Base-by-base conservation (phyloP, 2,888 invertebrate genomes). In the Drosophila monieri region DNA sequence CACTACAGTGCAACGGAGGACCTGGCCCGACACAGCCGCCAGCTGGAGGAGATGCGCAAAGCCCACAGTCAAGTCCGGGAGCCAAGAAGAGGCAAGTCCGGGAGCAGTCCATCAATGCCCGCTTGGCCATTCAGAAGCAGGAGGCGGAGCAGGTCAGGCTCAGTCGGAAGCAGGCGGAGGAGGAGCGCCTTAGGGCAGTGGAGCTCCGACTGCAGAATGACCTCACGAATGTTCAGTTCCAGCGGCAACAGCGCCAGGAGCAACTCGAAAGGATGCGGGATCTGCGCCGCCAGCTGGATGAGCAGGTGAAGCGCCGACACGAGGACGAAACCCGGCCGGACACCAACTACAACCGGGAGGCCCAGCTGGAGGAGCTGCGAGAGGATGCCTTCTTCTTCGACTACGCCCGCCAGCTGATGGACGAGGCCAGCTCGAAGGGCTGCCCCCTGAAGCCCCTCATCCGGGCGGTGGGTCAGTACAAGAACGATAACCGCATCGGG, bases 1-100 rank as follows among this genome's bases (percentile, higher is more conserved):
- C 91, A 91, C 12, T 91, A 88, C 23, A 91, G 92, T 1, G 91
- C 91, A 1, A 90, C 87, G 0, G 88, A 89, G 47, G 94, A 94
- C 37, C 91, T 92, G 15, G 92, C 90, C n/a, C 91, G 92, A 0
- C 78, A 93, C 0, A 90, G 92, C 14, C 93, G 93, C 32, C 94
- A 94, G 12, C 77, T 93, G 25, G 90, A 89, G 12, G 93, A 94
- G 88, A 89, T 89, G 78, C 91, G 91, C 8, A 84, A 90, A 12
- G 88, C 89, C 79, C 91, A 90, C 75, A 91, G 90, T 12, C 91
- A 91, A n/a, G n/a, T n/a, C n/a, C n/a, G n/a, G n/a, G n/a, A 60
- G 80, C 83, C 39, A 84, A 85, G 3, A 86, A 85, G n/a, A 74
- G 89, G 2, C 77, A 89, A 32, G 80, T 79, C 0, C 85, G 81